These are phyloP conservation scores for Sebastes hopkinsi DNA, from an alignment of 2,797 vertebrate species.

Conservation along the genomic window DNA sequence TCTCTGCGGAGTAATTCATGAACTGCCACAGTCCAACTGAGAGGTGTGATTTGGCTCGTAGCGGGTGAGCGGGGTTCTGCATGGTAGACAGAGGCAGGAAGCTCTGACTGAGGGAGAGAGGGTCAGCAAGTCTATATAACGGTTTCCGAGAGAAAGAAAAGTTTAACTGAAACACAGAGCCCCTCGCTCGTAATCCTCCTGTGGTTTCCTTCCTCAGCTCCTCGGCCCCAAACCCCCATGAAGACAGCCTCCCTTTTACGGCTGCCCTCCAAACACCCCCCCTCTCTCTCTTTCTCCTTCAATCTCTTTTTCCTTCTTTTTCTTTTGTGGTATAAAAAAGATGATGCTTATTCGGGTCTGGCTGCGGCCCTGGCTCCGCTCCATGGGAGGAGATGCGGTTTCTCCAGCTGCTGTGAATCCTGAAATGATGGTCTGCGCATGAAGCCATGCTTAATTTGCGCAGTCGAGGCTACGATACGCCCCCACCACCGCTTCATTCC, in stretches of 20 bases:
- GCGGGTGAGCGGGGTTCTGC: conserved; percentile 44
- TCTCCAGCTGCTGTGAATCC: conserved; percentile 78
- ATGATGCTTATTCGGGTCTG: conserved; percentile 74
- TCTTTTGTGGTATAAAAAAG: conserved; percentile 69
- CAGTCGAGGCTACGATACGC: conserved; percentile 45
- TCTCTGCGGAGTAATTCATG: conserved; percentile 60
- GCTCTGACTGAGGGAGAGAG: conserved; percentile 52
- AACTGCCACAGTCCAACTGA: conserved; percentile 34
- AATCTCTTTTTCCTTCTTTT: conserved; percentile 49
- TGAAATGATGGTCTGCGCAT: conserved; percentile 69
- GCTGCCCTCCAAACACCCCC: conserved; percentile 39
- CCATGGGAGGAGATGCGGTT: conserved; percentile 81
- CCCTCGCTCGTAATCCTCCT: conserved; percentile 69
- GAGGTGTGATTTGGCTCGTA: conserved; percentile 59
- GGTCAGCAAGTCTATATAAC: conserved; percentile 75
- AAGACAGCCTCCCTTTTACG: conserved; percentile 60
- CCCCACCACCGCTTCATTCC: conserved; percentile 22
- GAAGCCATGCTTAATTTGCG: conserved; percentile 72
- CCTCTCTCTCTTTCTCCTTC: neutral
- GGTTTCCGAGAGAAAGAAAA: conserved; percentile 64
- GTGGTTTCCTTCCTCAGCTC: conserved; percentile 77
- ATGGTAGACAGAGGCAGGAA: conserved; percentile 67
- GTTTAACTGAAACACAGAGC: conserved; percentile 76
- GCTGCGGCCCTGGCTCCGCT: conserved; percentile 66
- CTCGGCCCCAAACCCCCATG: conserved; percentile 61